A percentile compares a stretch with the other conserved stretches of the same genome.
phyloP scores from a whole-genome alignment of 2,888 invertebrate genomes.

The Tiliacea aurago region DNA sequence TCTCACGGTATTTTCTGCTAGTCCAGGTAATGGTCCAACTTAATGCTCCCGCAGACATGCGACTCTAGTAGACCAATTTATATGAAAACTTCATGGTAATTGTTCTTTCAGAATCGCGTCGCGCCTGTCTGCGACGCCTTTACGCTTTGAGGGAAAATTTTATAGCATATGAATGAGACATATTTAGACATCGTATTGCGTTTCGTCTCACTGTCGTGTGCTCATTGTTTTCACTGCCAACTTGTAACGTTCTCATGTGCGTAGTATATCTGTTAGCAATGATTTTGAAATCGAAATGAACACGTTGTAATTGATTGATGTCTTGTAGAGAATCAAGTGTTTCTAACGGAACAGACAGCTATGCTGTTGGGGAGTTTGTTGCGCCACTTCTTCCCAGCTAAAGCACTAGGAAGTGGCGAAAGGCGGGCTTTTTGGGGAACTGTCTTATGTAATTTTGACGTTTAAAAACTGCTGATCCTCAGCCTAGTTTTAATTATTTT shows the following conservation, averaged over 20 bases:
- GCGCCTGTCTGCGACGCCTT: background rate
- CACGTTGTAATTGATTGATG: slow-evolving; percentile 18
- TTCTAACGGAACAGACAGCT: background rate
- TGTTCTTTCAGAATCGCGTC: background rate
- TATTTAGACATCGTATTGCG: slow-evolving; percentile 43
- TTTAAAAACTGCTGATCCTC: background rate
- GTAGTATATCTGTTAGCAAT: slow-evolving; percentile 17
- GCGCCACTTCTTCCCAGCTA: background rate
- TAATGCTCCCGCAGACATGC: background rate
- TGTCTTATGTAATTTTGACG: background rate
- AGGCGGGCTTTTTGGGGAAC: background rate
- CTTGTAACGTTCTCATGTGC: slow-evolving; percentile 19
- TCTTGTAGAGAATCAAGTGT: background rate
- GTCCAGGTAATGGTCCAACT: background rate
- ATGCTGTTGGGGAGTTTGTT: background rate
- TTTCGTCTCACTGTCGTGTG: slow-evolving; percentile 35
- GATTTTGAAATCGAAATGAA: slow-evolving; percentile 29
- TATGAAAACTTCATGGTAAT: background rate
- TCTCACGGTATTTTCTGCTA: background rate
- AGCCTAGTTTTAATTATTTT: background rate
- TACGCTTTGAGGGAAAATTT: slow-evolving; percentile 17
- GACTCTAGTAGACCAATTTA: background rate
- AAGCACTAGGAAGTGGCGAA: background rate
- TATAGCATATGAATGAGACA: slow-evolving; percentile 57
- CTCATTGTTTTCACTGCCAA: slow-evolving; percentile 54